phyloP scores from a whole-genome alignment of 1,140 invertebrate genomes.

The Bicyclus anynana region DNA sequence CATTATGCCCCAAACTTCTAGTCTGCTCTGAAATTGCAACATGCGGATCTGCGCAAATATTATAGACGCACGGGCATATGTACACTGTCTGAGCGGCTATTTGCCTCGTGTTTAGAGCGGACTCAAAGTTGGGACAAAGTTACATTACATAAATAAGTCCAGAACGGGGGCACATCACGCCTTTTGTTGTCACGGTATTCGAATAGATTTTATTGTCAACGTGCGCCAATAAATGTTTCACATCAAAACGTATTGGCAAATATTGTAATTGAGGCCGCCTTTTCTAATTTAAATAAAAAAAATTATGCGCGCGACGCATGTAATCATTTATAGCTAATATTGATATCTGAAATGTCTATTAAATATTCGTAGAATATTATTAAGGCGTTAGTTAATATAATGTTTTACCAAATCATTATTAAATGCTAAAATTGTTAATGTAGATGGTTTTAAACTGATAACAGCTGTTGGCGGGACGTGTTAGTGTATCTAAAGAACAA shows the following conservation, averaged over 20 bases:
- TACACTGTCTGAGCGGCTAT: too few species aligned
- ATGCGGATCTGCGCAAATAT: too few species aligned
- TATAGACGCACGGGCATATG: too few species aligned
- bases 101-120: too few species aligned
- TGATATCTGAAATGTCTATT: slow-evolving; percentile 34
- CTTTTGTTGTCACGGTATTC: too few species aligned
- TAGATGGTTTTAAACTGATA: slow-evolving; percentile 10
- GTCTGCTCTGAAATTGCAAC: too few species aligned
- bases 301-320: slow-evolving; percentile 25
- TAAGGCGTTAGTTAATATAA: slow-evolving; percentile 45
- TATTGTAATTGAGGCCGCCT: slow-evolving; percentile 69
- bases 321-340: slow-evolving; percentile 32
- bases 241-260: slow-evolving; percentile 17
- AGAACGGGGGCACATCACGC: too few species aligned
- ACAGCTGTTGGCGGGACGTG: slow-evolving; percentile 8
- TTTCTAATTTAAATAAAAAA: slow-evolving; percentile 44
- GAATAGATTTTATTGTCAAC: too few species aligned
- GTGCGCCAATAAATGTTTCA: too few species aligned
- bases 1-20: too few species aligned
- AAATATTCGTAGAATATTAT: slow-evolving; percentile 53
- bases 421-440: slow-evolving; percentile 32
- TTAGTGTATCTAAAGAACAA: background rate
- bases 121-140: too few species aligned
- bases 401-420: slow-evolving; percentile 60
- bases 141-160: too few species aligned